Conservation (phyloP, 2,797 vertebrate species). For the Typhlichthys eigenmanni region DNA sequence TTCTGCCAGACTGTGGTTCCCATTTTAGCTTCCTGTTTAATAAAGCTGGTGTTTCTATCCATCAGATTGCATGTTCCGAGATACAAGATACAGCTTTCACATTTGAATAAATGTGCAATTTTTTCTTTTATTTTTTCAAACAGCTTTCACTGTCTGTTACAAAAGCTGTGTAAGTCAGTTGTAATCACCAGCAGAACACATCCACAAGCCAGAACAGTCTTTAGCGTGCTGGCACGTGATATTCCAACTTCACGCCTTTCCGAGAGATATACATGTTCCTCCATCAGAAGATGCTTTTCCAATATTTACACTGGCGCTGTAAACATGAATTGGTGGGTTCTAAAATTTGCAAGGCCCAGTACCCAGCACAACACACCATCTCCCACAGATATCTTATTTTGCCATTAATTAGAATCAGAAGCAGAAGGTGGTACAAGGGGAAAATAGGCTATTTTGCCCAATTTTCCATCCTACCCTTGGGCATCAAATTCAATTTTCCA, state of each 20-base stretch:
- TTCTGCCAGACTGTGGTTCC: constrained; percentile 45
- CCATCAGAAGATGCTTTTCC: constrained; percentile 37
- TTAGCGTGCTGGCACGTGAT: constrained; percentile 12
- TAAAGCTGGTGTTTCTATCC: constrained; percentile 35
- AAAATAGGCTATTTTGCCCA: constrained; percentile 81
- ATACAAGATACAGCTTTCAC: constrained; percentile 1
- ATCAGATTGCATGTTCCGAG: constrained; percentile 17
- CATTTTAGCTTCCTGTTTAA: constrained; percentile 62
- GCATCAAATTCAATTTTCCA: constrained; percentile 87
- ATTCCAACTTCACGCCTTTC: constrained; percentile 25
- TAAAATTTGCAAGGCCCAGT: constrained; percentile 51
- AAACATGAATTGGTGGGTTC: constrained; percentile 64
- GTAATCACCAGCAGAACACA: constrained; percentile 7
- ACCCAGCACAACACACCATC: constrained; percentile 48
- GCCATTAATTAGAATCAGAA: constrained; percentile 73
- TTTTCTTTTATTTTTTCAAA: constrained; percentile 12
- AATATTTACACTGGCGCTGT: constrained; percentile 42
- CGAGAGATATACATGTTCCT: constrained; percentile 26
- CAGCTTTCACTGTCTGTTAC: constrained; percentile 6
- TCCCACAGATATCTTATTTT: constrained; percentile 75
- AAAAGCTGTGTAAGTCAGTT: constrained; percentile 22
- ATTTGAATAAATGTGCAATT: constrained; percentile 20
- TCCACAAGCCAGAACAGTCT: constrained; percentile 14
- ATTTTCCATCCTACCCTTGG: constrained; percentile 82
- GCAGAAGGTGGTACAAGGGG: constrained; percentile 70